These are phyloP conservation scores for Halcyon badia DNA, from an alignment of 2,797 vertebrate species.

Conservation along the genomic window DNA sequence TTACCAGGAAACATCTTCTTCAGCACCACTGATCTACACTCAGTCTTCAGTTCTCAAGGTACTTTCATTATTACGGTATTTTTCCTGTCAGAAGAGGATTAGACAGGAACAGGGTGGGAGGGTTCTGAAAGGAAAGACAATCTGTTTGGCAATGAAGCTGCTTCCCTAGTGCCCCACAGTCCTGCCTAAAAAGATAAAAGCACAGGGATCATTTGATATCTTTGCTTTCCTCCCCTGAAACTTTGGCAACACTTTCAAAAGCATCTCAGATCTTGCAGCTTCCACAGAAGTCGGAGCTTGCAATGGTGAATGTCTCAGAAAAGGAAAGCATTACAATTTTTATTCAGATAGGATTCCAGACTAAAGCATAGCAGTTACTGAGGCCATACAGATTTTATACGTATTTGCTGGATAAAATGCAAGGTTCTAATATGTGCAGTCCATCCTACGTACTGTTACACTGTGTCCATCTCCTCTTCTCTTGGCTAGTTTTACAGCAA, in stretches of 20 bases:
- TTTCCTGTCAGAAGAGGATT: not conserved
- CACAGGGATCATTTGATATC: not conserved
- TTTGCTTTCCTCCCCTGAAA: conserved; percentile 2
- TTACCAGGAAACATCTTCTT: not conserved
- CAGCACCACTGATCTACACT: not conserved
- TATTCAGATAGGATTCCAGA: not conserved
- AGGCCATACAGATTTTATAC: not conserved
- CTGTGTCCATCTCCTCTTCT: not conserved
- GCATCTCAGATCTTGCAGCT: not conserved
- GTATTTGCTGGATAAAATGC: not conserved
- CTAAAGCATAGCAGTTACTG: not conserved
- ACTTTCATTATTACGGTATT: not conserved
- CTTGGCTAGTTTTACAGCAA: not conserved
- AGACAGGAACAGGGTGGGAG: not conserved
- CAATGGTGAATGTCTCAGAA: not conserved
- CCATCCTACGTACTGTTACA: not conserved
- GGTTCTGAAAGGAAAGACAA: not conserved
- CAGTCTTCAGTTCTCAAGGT: not conserved
- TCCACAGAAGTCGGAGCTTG: not conserved
- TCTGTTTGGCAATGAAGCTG: not conserved
- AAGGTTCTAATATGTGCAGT: not conserved
- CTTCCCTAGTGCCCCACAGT: not conserved
- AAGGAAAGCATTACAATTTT: not conserved
- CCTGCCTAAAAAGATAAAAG: not conserved
- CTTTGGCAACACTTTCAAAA: conserved; percentile 19